A percentile compares a stretch with the other conserved stretches of the same genome.
phyloP scores from a whole-genome alignment of 2,113 vertebrate genomes.

The Notarius quadriscutis region DNA sequence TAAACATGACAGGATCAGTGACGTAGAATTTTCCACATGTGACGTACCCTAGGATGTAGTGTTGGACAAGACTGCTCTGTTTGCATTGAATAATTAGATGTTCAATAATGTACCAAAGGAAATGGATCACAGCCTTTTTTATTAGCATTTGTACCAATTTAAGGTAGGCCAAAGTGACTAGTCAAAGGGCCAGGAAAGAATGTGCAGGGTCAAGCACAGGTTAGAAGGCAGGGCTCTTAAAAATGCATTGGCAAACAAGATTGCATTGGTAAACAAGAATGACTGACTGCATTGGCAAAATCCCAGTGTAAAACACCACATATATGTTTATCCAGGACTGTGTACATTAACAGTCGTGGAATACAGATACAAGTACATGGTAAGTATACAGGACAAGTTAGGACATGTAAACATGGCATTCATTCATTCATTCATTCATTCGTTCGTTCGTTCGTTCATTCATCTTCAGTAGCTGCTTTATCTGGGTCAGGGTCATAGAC shows the following conservation, averaged over 20 bases:
- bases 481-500: not conserved
- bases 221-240: not conserved
- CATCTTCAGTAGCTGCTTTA: not conserved
- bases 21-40: slow-evolving; percentile 10
- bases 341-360: not conserved
- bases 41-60: not conserved
- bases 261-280: no score
- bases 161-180: not conserved
- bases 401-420: not conserved
- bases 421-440: not conserved
- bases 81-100: not conserved
- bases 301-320: not conserved
- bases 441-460: not conserved
- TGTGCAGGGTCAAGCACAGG: not conserved
- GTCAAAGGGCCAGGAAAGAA: not conserved
- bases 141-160: not conserved
- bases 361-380: slow-evolving; percentile 2
- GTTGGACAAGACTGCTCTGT: not conserved
- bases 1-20: not conserved
- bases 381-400: slow-evolving; percentile 7
- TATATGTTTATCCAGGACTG: not conserved
- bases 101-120: not conserved
- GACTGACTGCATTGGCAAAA: no score
- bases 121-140: not conserved
- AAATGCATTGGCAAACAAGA: not conserved